Conservation (phyloP, 2,797 vertebrate species). For the Eutrigla gurnardus region DNA sequence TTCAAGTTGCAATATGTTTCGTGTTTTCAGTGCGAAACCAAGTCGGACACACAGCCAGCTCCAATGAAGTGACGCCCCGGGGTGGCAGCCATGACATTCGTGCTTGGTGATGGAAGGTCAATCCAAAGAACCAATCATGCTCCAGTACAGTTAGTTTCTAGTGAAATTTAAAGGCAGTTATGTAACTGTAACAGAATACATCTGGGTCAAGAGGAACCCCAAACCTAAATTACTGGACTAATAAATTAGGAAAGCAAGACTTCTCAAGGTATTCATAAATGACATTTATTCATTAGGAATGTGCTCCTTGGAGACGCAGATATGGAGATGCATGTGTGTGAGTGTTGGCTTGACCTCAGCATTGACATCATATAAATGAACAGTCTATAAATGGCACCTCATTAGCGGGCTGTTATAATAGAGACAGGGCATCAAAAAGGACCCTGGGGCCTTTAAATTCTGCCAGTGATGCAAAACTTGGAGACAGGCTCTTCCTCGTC, state of each 20-base stretch:
- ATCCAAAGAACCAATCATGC: neutral
- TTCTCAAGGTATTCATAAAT: slow-evolving; percentile 65
- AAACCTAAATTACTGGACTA: slow-evolving; percentile 43
- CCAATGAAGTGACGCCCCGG: neutral
- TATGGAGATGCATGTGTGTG: slow-evolving; percentile 27
- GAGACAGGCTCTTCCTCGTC: slow-evolving; percentile 28
- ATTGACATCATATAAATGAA: slow-evolving; percentile 80
- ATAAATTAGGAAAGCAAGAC: slow-evolving; percentile 44
- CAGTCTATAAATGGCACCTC: slow-evolving; percentile 81
- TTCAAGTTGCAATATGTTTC: slow-evolving; percentile 19
- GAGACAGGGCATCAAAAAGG: slow-evolving; percentile 64
- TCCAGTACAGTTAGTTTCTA: slow-evolving; percentile 22
- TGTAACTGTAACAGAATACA: slow-evolving; percentile 37
- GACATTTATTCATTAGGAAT: slow-evolving; percentile 56
- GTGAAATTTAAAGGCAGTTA: slow-evolving; percentile 25
- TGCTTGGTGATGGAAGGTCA: slow-evolving; percentile 2
- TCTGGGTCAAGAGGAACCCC: slow-evolving; percentile 61
- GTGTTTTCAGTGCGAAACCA: neutral
- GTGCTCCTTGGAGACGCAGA: slow-evolving; percentile 49
- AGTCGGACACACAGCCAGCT: no score
- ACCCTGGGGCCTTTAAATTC: slow-evolving; percentile 61
- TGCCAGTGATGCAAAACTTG: slow-evolving; percentile 62
- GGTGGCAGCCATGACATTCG: neutral
- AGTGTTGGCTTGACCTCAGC: slow-evolving; percentile 69
- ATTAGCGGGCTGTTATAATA: slow-evolving; percentile 76